These are phyloP conservation scores for Marcusenius ussheri DNA, from an alignment of 2,113 vertebrate species.

Conservation along the genomic window DNA sequence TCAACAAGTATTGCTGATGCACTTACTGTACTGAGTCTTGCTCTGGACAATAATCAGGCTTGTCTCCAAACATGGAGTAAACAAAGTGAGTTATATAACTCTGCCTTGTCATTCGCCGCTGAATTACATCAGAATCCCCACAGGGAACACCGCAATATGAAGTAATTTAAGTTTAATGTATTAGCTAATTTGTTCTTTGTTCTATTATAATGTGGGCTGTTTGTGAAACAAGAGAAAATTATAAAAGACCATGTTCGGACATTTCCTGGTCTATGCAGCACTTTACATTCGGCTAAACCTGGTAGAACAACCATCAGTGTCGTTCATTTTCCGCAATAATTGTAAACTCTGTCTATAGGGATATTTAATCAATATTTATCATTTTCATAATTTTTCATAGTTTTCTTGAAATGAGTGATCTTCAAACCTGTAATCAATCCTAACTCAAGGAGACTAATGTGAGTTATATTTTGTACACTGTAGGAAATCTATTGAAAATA, in stretches of 20 bases:
- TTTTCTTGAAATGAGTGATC: too few relatives aligned
- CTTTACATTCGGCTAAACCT: too few relatives aligned
- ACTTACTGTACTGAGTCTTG: neutral
- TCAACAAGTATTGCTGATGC: neutral
- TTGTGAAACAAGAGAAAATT: neutral
- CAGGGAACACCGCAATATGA: neutral
- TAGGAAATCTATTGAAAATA: too few relatives aligned
- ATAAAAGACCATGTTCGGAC: neutral
- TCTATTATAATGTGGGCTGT: neutral
- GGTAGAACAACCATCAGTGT: too few relatives aligned
- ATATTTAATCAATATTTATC: too few relatives aligned
- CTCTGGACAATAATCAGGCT: neutral
- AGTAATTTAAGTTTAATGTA: neutral
- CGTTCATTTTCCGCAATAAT: too few relatives aligned
- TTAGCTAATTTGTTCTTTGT: neutral
- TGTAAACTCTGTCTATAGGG: too few relatives aligned
- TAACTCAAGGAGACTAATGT: too few relatives aligned
- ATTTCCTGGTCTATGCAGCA: too few relatives aligned
- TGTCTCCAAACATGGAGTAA: neutral
- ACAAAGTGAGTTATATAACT: neutral
- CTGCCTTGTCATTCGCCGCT: neutral
- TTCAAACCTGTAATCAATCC: too few relatives aligned
- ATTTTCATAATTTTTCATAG: too few relatives aligned
- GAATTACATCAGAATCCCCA: neutral
- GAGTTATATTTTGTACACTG: too few relatives aligned